These are phyloP conservation scores for Erannis defoliaria DNA, from an alignment of 2,888 invertebrate genomes.

Conservation along the genomic window DNA sequence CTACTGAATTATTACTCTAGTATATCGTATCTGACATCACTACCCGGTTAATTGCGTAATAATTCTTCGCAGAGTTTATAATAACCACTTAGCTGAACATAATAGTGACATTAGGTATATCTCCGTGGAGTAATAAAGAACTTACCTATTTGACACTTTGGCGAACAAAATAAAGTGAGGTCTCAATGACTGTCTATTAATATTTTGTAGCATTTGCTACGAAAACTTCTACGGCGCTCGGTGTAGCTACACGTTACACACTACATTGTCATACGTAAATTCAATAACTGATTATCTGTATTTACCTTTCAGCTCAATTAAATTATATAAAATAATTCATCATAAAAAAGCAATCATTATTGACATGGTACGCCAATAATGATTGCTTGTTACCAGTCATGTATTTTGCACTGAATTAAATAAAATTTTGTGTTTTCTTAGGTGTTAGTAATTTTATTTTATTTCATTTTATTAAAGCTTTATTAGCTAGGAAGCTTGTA, in stretches of 20 bases:
- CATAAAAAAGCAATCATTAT: too few relatives aligned
- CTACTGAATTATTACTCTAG: slow-evolving; percentile 1
- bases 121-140: slow-evolving; percentile 1
- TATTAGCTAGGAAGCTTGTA: too few relatives aligned
- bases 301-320: too few relatives aligned
- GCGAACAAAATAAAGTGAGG: background rate
- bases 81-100: slow-evolving; percentile 9
- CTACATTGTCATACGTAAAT: too few relatives aligned
- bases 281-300: too few relatives aligned
- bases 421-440: too few relatives aligned
- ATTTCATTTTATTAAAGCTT: too few relatives aligned
- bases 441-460: too few relatives aligned
- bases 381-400: too few relatives aligned
- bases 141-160: background rate
- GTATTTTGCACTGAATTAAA: too few relatives aligned
- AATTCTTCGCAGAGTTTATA: slow-evolving; percentile 14
- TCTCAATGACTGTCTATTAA: background rate
- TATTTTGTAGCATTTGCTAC: background rate
- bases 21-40: slow-evolving; percentile 1
- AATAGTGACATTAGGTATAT: slow-evolving; percentile 2
- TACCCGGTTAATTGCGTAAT: slow-evolving; percentile 10
- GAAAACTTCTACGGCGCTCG: background rate
- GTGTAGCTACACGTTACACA: background rate
- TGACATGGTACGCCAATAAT: too few relatives aligned
- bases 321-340: too few relatives aligned